Evolutionary conservation across 1,140 invertebrate species (phyloP).

Genomic region (Chionoecetes opilio): DNA sequence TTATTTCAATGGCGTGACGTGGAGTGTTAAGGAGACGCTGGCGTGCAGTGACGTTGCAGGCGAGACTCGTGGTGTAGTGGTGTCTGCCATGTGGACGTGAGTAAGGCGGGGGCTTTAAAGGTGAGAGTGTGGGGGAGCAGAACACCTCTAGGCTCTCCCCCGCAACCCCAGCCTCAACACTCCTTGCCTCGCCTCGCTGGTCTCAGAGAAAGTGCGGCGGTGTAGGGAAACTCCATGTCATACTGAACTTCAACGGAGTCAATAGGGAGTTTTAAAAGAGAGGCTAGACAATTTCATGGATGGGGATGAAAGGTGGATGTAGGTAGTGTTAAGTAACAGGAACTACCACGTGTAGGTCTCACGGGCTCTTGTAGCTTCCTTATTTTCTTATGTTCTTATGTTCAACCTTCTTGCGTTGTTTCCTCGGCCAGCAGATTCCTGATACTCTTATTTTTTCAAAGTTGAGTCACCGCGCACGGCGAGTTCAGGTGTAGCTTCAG

Average conservation of each 20-base stretch:
- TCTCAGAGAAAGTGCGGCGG: neutral
- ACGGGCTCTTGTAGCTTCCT: too few relatives aligned
- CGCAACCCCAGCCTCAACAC: neutral
- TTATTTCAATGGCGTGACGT: neutral
- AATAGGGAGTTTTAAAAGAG: too few relatives aligned
- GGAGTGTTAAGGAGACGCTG: neutral
- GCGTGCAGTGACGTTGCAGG: neutral
- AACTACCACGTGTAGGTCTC: too few relatives aligned
- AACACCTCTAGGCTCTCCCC: neutral
- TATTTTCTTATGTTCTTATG: too few relatives aligned
- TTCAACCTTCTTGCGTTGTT: neutral
- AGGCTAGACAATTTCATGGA: too few relatives aligned
- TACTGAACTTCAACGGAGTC: too few relatives aligned
- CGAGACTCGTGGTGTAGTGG: neutral
- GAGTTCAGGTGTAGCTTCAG: neutral
- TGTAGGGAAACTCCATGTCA: neutral
- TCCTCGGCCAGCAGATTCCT: neutral
- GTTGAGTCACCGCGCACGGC: neutral
- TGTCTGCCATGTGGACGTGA: neutral
- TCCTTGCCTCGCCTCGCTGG: neutral
- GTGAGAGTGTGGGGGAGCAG: conserved; percentile 23
- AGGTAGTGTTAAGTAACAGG: too few relatives aligned
- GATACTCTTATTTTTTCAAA: neutral
- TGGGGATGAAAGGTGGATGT: too few relatives aligned
- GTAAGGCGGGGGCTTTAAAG: neutral